These are phyloP conservation scores for Drosophila meridionalis DNA, from an alignment of 2,888 invertebrate genomes.

Conservation along the genomic window DNA sequence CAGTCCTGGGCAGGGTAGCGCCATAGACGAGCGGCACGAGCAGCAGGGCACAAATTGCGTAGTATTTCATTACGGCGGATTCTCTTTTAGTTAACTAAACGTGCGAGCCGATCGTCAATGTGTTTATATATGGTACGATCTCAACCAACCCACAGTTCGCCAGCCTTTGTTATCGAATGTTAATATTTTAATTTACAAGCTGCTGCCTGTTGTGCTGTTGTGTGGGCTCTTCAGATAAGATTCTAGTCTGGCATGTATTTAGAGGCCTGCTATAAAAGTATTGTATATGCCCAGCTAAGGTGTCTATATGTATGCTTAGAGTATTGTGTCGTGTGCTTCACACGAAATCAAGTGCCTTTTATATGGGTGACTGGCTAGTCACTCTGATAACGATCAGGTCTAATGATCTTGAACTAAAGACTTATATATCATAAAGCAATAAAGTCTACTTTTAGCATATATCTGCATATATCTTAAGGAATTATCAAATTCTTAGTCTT, in stretches of 20 bases:
- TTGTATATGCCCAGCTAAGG: constrained; percentile 4
- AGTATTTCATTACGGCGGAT: constrained; percentile 57
- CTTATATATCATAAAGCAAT: neutral
- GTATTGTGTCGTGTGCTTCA: constrained; percentile 10
- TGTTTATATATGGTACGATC: constrained; percentile 40
- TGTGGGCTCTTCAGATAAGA: constrained; percentile 52
- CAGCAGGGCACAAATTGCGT: constrained; percentile 60
- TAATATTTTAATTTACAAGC: constrained; percentile 49
- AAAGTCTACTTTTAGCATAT: neutral
- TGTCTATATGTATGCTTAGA: constrained; percentile 7
- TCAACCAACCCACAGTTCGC: neutral
- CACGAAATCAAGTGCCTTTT: constrained; percentile 14
- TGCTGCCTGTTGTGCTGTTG: constrained; percentile 4
- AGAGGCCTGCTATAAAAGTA: constrained; percentile 11
- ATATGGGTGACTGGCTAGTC: neutral
- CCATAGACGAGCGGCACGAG: constrained; percentile 67
- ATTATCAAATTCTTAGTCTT: too few species aligned
- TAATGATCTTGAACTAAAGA: neutral
- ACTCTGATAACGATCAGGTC: neutral
- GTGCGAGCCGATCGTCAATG: neutral
- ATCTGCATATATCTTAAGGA: neutral
- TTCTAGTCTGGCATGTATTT: constrained; percentile 12
- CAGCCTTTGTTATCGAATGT: constrained; percentile 37
- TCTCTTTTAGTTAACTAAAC: constrained; percentile 47
- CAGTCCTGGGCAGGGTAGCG: constrained; percentile 26